Conservation (phyloP, 2,113 vertebrate species). For the Athene cunicularia region DNA sequence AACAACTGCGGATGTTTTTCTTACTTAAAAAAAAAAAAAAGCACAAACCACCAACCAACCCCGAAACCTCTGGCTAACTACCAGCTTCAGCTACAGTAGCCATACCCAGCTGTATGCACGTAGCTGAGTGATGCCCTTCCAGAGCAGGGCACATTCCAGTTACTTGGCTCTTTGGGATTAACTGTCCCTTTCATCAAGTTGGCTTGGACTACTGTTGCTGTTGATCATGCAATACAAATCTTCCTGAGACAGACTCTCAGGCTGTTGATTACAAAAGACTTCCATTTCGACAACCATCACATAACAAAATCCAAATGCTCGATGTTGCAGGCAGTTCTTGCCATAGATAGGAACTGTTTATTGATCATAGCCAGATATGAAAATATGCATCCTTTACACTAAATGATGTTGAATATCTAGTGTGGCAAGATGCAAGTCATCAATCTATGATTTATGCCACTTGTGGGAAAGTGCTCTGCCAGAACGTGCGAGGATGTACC, state of each 20-base stretch:
- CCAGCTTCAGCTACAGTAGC: not conserved
- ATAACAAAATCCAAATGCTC: not conserved
- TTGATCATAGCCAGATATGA: not conserved
- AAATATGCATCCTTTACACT: not conserved
- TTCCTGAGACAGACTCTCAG: slow-evolving; percentile 10
- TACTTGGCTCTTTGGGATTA: slow-evolving; percentile 59
- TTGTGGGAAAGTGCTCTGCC: not conserved
- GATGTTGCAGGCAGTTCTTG: not conserved
- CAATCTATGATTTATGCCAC: not conserved
- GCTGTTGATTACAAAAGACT: slow-evolving; percentile 18
- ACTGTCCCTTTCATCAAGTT: slow-evolving; percentile 47
- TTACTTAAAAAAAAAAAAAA: not conserved
- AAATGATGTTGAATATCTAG: not conserved
- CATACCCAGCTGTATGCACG: not conserved
- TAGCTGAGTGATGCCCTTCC: not conserved
- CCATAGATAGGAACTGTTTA: not conserved
- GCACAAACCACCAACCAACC: not conserved
- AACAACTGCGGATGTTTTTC: slow-evolving; percentile 7
- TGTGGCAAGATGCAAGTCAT: not conserved
- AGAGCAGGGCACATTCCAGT: slow-evolving; percentile 28
- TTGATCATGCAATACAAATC: slow-evolving; percentile 25
- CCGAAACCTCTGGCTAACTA: not conserved
- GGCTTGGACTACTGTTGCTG: slow-evolving; percentile 1
- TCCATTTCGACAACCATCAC: not conserved
- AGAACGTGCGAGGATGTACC: not conserved